Base-by-base conservation (phyloP, 2,888 invertebrate genomes). In the Temnothorax unifasciatus region DNA sequence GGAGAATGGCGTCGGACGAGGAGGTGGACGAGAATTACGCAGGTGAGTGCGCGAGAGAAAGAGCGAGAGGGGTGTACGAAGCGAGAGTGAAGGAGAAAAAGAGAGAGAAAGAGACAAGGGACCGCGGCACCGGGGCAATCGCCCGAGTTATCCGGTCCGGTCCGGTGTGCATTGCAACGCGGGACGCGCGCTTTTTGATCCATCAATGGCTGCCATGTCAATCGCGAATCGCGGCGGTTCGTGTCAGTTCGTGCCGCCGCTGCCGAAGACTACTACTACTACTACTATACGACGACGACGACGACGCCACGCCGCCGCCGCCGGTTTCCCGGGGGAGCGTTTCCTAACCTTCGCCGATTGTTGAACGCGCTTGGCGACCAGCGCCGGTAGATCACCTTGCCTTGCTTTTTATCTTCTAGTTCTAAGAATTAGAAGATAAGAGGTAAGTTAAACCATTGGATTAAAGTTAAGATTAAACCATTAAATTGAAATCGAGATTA, bases 11-110 rank as follows among this genome's bases (percentile, higher is more conserved):
- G 95, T 98, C 98, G 89, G 98, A 98, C 94, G 98, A 98, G 94
- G 98, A 98, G 95, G 97, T 98, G 95, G 98, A 98, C 93, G 98
- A 98, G 95, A 97, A 97, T 95, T 97, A 97, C 95, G 97, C 97
- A 96, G 98, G 98, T 98, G 96, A 97, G 97, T 95, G 81, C 25
- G 34, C 25, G 34, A 54, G 52, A 44, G 44, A 9, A 8, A 4
- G 18, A 5, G 47, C 5, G 50, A n/a, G 59, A n/a, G 18, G 1
- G 18, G 18, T 5, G 50, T 50, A 5, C 1, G 15, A 41, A 25
- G 29, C 4, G 11, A 8, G 59, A 21, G 9, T 1, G 59, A 21
- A 21, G 0, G 1, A 41, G 57, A 74, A 2, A 18, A 52, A 41
- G 13, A 54, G 47, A 21, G 21, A 4, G 41, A 44, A 2, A 15